These are phyloP conservation scores for Okapia johnstoni DNA, from an alignment of 2,113 vertebrate species.

Conservation along the genomic window DNA sequence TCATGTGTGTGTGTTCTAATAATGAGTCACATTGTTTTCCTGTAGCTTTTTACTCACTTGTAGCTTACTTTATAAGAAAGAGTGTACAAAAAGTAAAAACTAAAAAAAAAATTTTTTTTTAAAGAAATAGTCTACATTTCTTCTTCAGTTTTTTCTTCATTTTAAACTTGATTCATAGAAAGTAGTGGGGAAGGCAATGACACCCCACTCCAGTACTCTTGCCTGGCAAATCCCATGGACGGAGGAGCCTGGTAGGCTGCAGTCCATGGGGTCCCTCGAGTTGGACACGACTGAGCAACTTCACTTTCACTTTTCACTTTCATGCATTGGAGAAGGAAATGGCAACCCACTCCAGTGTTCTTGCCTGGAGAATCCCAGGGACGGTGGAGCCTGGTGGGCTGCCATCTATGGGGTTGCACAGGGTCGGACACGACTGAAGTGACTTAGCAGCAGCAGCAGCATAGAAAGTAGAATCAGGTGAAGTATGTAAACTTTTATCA, in stretches of 20 bases:
- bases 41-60: constrained; percentile 4
- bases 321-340: too few relatives aligned
- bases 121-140: background rate
- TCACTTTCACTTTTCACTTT: too few relatives aligned
- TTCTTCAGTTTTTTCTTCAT: background rate
- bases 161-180: constrained; percentile 6
- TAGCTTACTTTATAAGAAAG: background rate
- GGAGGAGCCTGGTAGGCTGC: too few relatives aligned
- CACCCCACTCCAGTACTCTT: too few relatives aligned
- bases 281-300: too few relatives aligned
- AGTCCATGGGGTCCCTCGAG: too few relatives aligned
- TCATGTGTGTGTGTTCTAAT: background rate
- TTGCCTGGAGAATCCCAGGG: too few relatives aligned
- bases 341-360: too few relatives aligned
- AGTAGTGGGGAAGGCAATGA: background rate
- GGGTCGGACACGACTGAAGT: too few relatives aligned
- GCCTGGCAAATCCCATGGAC: too few relatives aligned
- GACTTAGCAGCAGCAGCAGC: background rate
- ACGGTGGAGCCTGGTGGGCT: too few relatives aligned
- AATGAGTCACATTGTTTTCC: background rate
- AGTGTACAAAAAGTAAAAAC: background rate
- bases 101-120: background rate
- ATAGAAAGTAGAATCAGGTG: background rate
- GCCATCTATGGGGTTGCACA: too few relatives aligned
- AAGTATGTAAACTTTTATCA: background rate